These are phyloP conservation scores for Gobiocypris rarus DNA, from an alignment of 2,113 vertebrate species.

Conservation along the genomic window DNA sequence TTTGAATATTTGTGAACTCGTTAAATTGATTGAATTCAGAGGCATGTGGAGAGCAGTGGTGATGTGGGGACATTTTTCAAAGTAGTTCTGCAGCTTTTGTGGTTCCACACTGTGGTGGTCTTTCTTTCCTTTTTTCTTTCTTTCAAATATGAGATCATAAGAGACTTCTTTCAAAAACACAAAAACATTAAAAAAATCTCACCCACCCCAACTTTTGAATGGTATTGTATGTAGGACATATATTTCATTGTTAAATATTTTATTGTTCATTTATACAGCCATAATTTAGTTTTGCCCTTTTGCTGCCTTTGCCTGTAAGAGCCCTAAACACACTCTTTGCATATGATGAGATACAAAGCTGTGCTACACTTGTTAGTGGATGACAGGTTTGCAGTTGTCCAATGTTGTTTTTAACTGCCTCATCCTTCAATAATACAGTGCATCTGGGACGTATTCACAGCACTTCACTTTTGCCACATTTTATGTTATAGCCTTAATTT, in stretches of 20 bases:
- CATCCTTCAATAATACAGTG: neutral
- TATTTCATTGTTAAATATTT: neutral
- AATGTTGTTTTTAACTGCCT: neutral
- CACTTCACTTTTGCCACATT: too few species aligned
- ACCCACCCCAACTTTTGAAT: too few species aligned
- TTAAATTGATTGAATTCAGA: conserved; percentile 21
- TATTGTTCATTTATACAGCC: neutral
- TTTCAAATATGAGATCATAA: too few species aligned
- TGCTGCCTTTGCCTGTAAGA: neutral
- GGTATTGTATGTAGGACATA: too few species aligned
- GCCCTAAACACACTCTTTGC: neutral
- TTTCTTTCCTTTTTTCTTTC: neutral
- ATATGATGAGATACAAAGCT: neutral
- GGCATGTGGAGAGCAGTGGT: neutral
- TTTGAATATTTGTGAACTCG: conserved; percentile 24
- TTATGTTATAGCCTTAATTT: too few species aligned
- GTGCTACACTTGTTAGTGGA: neutral
- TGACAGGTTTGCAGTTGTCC: neutral
- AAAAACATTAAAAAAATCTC: too few species aligned
- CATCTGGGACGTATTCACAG: too few species aligned
- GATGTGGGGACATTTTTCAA: neutral
- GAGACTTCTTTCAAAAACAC: too few species aligned
- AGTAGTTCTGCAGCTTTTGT: neutral
- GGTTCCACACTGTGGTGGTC: neutral
- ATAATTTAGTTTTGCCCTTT: neutral